Evolutionary conservation across 2,888 invertebrate genomes (phyloP), one percentile per base, ranked within the genome.

Genomic region (Spisula solida): DNA sequence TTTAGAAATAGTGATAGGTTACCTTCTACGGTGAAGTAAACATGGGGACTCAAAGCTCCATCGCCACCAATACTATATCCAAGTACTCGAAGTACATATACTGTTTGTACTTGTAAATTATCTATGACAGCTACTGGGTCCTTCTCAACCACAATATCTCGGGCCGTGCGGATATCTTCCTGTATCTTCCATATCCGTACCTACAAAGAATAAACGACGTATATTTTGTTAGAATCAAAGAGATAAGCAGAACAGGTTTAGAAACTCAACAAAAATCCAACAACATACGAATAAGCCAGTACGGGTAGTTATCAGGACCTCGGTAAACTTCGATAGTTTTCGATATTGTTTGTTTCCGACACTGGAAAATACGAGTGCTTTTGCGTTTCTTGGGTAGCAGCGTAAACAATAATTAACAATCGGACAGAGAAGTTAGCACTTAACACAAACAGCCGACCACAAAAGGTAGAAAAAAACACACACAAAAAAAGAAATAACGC

Each of bases 11-110:
- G 47, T 14, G 6, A 51, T 16, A 10, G 8, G 31, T 66, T 84
- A 90, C 92, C 92, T 82, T 89, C 89, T 8, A 92, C 92, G 31
- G 91, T 92, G 51, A 92, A 92, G 85, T 92, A 92, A 0, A 90
- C 89, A 87, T 90, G 91, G 14, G 90, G 91, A 88, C 92, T 92
- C 4, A 87, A 85, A 16, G 86, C 29, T 14, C 92, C 92, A 8
- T 91, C 90, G 10, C 92, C 92, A 16, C 92, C 92, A 10, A 88
- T 83, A 70, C 89, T 90, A 34, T 55, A 91, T 10, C 92, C 92
- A 1, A 92, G 75, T 29, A 92, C 87, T 12, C 92, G 85, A 41
- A 92, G 51, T 8, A 92, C 92, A 79, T 92, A 92, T 4, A 92
- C 92, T 16, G 90, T 91, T 34, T 88, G 82, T 25, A 47, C 60